These are phyloP conservation scores for Tenualosa ilisha DNA, from an alignment of 2,797 vertebrate species.

Conservation along the genomic window DNA sequence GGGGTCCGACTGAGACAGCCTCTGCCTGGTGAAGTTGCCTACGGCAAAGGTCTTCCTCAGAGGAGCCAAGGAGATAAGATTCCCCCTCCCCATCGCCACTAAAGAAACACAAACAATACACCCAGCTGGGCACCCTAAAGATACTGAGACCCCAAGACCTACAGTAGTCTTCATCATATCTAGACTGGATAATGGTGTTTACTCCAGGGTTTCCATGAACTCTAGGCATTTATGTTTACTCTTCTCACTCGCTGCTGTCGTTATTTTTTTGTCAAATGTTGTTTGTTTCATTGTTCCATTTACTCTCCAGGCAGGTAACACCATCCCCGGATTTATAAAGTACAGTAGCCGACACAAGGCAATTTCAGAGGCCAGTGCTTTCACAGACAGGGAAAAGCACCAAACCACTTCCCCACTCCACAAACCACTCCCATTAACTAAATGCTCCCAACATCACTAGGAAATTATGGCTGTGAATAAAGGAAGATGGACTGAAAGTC, in stretches of 20 bases:
- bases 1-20: slow-evolving; percentile 33
- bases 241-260: not conserved
- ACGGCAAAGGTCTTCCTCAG: not conserved
- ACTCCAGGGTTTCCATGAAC: not conserved
- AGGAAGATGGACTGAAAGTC: not conserved
- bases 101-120: not conserved
- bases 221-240: not conserved
- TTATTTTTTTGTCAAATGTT: not conserved
- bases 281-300: not conserved
- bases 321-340: not conserved
- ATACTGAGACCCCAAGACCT: not conserved
- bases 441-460: not conserved
- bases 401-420: not conserved
- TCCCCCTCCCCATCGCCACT: not conserved
- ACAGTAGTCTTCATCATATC: not conserved
- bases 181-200: not conserved
- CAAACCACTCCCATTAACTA: not conserved
- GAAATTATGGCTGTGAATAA: not conserved
- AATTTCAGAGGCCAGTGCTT: not conserved
- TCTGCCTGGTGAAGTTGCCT: not conserved
- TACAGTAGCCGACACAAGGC: not conserved
- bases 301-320: not conserved
- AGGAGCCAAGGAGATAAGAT: not conserved
- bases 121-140: not conserved
- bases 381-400: not conserved